Percentiles rank a stretch among this genome's conserved stretches.
Evolutionary conservation across 2,113 vertebrate species (phyloP).

Genomic region (Ellobius talpinus): DNA sequence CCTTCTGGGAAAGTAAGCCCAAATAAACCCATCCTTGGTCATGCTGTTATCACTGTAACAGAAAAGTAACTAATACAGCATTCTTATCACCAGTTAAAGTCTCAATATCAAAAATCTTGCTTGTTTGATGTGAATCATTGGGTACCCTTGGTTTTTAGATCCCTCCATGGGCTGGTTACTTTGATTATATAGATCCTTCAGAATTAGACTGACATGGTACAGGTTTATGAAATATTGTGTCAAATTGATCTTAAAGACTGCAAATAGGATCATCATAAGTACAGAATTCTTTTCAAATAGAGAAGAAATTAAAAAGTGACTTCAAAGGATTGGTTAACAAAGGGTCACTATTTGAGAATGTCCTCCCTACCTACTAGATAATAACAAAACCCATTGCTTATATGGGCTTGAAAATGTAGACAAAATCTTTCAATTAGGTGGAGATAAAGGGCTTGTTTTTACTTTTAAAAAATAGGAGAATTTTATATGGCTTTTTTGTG

Average conservation of each 20-base stretch:
- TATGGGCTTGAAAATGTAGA: not conserved
- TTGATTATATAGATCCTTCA: slow-evolving; percentile 19
- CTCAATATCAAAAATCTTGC: not conserved
- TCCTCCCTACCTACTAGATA: slow-evolving; percentile 5
- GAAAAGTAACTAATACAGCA: not conserved
- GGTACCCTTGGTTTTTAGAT: not conserved
- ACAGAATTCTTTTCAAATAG: slow-evolving; percentile 48
- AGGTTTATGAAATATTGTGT: not conserved
- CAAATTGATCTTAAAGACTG: slow-evolving; percentile 35
- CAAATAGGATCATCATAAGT: slow-evolving; percentile 31
- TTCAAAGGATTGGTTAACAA: slow-evolving; percentile 17
- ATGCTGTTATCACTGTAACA: not conserved
- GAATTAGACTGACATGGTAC: not conserved
- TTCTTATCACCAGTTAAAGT: not conserved
- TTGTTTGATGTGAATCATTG: not conserved
- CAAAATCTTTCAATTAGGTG: slow-evolving; percentile 16
- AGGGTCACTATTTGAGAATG: slow-evolving; percentile 40
- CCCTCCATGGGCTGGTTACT: not conserved
- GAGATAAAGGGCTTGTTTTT: not conserved
- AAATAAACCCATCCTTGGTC: not conserved
- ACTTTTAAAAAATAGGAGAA: not conserved
- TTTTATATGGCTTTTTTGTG: slow-evolving; percentile 24
- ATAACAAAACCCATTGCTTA: not conserved
- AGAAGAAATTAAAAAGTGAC: slow-evolving; percentile 22
- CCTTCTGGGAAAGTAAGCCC: not conserved